These are phyloP conservation scores for Pithys albifrons DNA, from an alignment of 2,113 vertebrate genomes.

Conservation along the genomic window DNA sequence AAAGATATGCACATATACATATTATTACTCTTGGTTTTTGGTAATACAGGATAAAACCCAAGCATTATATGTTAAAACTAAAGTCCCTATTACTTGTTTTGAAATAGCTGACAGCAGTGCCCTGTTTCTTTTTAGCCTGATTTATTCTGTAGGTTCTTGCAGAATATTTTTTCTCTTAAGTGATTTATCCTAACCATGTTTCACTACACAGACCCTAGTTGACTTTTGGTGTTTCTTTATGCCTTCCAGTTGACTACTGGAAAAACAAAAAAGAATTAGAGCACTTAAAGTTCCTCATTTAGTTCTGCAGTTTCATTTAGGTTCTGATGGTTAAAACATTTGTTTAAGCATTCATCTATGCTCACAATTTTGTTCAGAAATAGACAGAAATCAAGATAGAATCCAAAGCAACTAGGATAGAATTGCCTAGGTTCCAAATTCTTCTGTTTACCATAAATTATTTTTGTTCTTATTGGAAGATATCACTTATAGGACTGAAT, in stretches of 20 bases:
- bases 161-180: neutral
- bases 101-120: neutral
- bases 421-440: neutral
- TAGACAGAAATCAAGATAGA: neutral
- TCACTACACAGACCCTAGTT: neutral
- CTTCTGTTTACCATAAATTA: neutral
- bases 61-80: neutral
- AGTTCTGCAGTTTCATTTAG: neutral
- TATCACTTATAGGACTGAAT: neutral
- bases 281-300: neutral
- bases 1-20: neutral
- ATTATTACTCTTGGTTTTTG: neutral
- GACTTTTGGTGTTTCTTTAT: neutral
- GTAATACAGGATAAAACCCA: neutral
- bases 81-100: neutral
- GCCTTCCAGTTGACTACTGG: neutral
- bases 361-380: neutral
- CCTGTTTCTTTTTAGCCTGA: neutral
- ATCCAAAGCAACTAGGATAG: neutral
- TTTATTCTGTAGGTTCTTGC: neutral
- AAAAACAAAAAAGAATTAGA: neutral
- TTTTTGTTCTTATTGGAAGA: neutral
- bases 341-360: neutral
- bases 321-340: neutral
- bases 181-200: neutral